Evolutionary conservation across 2,888 invertebrate species (phyloP).

Genomic region (Leptodirus hochenwartii): DNA sequence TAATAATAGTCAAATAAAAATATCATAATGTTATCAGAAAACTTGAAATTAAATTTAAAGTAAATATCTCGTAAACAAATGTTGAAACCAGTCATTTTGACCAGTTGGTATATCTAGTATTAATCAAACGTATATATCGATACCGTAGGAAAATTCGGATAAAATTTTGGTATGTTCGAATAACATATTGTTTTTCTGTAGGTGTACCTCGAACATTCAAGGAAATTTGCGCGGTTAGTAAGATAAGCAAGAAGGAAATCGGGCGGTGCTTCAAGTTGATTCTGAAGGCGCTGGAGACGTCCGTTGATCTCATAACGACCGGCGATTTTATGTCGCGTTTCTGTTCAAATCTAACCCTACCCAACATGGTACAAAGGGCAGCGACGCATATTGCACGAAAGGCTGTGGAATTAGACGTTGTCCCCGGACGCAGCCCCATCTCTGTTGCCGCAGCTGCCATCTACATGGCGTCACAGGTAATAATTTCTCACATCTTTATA

Average conservation of each 20-base stretch:
- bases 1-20: too few relatives aligned
- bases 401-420: slow-evolving; percentile 92
- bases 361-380: slow-evolving; percentile 77
- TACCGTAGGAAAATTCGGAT: too few relatives aligned
- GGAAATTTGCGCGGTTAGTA: slow-evolving; percentile 98
- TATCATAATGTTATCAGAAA: too few relatives aligned
- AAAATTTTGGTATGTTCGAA: too few relatives aligned
- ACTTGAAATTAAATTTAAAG: too few relatives aligned
- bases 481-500: too few relatives aligned
- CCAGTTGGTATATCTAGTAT: too few relatives aligned
- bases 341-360: slow-evolving; percentile 85
- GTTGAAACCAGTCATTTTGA: too few relatives aligned
- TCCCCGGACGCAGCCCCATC: slow-evolving; percentile 94
- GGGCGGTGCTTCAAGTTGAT: slow-evolving; percentile 96
- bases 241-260: slow-evolving; percentile 98
- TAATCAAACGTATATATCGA: too few relatives aligned
- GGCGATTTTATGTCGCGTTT: slow-evolving; percentile 99
- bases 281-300: slow-evolving; percentile 87
- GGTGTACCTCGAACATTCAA: slow-evolving; percentile 97
- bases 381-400: slow-evolving; percentile 94
- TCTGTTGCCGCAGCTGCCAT: slow-evolving; percentile 99
- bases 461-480: slow-evolving; percentile 92
- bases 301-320: slow-evolving; percentile 74
- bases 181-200: too few relatives aligned
- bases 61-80: too few relatives aligned